These are phyloP conservation scores for Myripristis jacobus DNA, from an alignment of 2,797 vertebrate species.

Conservation along the genomic window DNA sequence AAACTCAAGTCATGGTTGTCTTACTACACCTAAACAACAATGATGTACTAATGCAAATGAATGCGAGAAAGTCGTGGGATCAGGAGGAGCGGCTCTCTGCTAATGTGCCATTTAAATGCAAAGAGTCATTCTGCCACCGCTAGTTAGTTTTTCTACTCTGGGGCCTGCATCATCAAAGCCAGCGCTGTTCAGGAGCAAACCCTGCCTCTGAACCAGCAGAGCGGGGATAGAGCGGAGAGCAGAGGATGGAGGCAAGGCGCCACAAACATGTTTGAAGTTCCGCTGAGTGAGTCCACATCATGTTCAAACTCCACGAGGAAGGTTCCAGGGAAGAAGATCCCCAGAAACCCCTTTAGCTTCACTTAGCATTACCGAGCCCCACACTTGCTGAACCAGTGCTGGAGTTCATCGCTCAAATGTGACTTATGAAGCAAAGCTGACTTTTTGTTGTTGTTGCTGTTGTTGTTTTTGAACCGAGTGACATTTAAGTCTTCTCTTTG, in stretches of 20 bases:
- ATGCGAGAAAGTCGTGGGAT: conserved; percentile 62
- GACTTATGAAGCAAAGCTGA: conserved; percentile 28
- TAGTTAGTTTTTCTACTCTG: conserved; percentile 58
- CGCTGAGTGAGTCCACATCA: conserved; percentile 53
- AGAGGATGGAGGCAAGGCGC: conserved; percentile 27
- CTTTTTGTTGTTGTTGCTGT: too few species aligned
- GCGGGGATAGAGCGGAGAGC: conserved; percentile 19
- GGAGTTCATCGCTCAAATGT: conserved; percentile 27
- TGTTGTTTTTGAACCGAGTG: conserved; percentile 5
- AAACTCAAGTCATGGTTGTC: not conserved
- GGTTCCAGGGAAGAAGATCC: conserved; percentile 20
- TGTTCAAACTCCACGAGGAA: conserved; percentile 41
- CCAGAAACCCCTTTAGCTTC: conserved; percentile 45
- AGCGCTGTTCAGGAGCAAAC: conserved; percentile 29
- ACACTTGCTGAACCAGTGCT: not conserved
- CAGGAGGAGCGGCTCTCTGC: conserved; percentile 58
- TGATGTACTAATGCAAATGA: conserved; percentile 45
- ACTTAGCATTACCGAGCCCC: too few species aligned
- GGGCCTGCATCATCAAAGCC: conserved; percentile 68
- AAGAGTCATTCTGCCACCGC: conserved; percentile 72
- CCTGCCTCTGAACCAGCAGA: conserved; percentile 11
- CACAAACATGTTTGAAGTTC: conserved; percentile 56
- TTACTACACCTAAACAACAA: conserved; percentile 43
- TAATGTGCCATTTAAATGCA: conserved; percentile 85
- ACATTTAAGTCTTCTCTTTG: conserved; percentile 36